These are phyloP conservation scores for Cyclophora punctaria DNA, from an alignment of 2,888 invertebrate species.

Conservation along the genomic window DNA sequence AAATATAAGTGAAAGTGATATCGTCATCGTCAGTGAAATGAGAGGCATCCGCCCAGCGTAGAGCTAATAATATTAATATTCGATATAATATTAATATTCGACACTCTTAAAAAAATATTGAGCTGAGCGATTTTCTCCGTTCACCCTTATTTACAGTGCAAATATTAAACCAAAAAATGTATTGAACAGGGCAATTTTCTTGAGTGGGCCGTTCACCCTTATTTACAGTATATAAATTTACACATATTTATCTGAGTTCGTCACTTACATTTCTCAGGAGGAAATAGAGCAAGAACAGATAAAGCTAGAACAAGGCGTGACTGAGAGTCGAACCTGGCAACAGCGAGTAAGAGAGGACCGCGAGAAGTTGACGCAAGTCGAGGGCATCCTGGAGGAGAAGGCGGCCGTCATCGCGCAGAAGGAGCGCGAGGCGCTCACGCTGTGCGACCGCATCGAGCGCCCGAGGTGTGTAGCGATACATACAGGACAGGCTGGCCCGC, in stretches of 20 bases:
- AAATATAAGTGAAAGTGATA: too few relatives aligned
- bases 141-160: too few relatives aligned
- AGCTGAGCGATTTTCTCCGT: too few relatives aligned
- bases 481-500: too few relatives aligned
- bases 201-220: not conserved
- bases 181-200: too few relatives aligned
- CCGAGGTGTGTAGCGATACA: conserved; percentile 47
- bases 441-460: conserved; percentile 63
- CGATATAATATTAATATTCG: too few relatives aligned
- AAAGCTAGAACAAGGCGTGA: conserved; percentile 49
- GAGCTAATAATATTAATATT: too few relatives aligned
- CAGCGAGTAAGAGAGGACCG: conserved; percentile 57
- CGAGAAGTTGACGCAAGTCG: conserved; percentile 47
- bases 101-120: too few relatives aligned
- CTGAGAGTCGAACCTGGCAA: conserved; percentile 35
- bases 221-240: not conserved
- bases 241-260: too few relatives aligned
- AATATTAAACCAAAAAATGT: too few relatives aligned
- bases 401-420: conserved; percentile 35
- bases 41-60: too few relatives aligned
- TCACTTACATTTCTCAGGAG: conserved; percentile 34
- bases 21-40: too few relatives aligned
- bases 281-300: conserved; percentile 62
- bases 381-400: conserved; percentile 49
- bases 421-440: conserved; percentile 49